Evolutionary conservation across 1,140 invertebrate genomes (phyloP).

Genomic region (Brachionus sp.): DNA sequence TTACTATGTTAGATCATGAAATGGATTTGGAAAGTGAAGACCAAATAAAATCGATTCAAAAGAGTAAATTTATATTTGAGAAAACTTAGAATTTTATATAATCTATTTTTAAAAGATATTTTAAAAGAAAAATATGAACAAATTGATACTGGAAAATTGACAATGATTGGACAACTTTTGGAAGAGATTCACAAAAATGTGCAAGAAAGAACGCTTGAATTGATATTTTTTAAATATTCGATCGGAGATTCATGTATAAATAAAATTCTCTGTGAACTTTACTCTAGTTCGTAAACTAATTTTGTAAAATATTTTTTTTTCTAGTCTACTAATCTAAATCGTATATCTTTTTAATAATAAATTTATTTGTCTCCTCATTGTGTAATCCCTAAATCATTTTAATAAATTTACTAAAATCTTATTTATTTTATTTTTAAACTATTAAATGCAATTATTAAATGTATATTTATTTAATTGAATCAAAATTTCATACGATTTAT

Average conservation of each 20-base stretch:
- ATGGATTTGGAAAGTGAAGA: conserved; percentile 9
- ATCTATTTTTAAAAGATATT: neutral
- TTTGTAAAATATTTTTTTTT: neutral
- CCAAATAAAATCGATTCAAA: neutral
- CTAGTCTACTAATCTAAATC: conserved; percentile 21
- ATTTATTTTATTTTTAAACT: neutral
- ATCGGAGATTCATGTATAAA: conserved; percentile 13
- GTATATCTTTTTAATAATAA: neutral
- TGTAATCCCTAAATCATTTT: neutral
- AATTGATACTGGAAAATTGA: neutral
- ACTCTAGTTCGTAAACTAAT: neutral
- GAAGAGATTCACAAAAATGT: conserved; percentile 27
- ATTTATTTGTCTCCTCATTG: neutral
- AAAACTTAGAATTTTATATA: neutral
- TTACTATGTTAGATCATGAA: neutral
- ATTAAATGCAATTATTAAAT: neutral
- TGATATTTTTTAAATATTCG: conserved; percentile 6
- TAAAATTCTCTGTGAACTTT: conserved; percentile 32
- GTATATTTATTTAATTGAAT: too few relatives aligned
- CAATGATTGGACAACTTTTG: neutral
- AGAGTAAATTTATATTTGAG: neutral
- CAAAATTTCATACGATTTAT: neutral
- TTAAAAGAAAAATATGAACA: neutral
- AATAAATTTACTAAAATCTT: neutral
- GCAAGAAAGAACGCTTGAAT: neutral